Conservation (phyloP, 1,140 invertebrate genomes). For the Heterodera schachtii region DNA sequence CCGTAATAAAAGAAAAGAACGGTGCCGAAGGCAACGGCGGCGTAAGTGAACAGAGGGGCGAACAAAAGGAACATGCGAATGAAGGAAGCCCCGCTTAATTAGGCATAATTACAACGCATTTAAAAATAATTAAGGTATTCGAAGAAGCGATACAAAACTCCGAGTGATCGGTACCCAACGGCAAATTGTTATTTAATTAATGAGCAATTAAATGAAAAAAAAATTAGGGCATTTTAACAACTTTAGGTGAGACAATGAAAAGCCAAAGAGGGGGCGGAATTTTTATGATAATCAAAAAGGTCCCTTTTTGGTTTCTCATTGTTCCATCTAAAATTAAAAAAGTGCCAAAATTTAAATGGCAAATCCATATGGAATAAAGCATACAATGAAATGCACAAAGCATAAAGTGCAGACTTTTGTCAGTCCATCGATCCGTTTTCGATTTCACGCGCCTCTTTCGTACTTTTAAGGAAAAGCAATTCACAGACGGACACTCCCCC, state of each 20-base stretch:
- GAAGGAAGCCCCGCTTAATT: not conserved
- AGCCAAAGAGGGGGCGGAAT: too few relatives aligned
- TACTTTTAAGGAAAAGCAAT: constrained; percentile 46
- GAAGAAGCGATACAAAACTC: too few relatives aligned
- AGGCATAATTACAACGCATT: not conserved
- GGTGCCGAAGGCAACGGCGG: not conserved
- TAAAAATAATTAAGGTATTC: too few relatives aligned
- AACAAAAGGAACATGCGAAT: constrained; percentile 11
- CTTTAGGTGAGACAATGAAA: too few relatives aligned
- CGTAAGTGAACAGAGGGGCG: not conserved
- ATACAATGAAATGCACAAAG: not conserved
- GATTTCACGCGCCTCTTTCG: constrained; percentile 41
- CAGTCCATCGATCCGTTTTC: constrained; percentile 36
- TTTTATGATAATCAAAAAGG: too few relatives aligned
- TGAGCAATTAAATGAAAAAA: too few relatives aligned
- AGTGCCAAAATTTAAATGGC: not conserved
- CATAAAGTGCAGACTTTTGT: not conserved
- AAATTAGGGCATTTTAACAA: too few relatives aligned
- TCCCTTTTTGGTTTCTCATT: too few relatives aligned
- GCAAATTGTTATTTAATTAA: too few relatives aligned
- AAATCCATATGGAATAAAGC: not conserved
- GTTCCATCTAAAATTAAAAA: not conserved
- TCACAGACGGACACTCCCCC: constrained; percentile 41
- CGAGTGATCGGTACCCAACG: too few relatives aligned
- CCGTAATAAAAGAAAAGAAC: constrained; percentile 21